Evolutionary conservation across 2,113 vertebrate species (phyloP).

Genomic region (Siniperca knerii): DNA sequence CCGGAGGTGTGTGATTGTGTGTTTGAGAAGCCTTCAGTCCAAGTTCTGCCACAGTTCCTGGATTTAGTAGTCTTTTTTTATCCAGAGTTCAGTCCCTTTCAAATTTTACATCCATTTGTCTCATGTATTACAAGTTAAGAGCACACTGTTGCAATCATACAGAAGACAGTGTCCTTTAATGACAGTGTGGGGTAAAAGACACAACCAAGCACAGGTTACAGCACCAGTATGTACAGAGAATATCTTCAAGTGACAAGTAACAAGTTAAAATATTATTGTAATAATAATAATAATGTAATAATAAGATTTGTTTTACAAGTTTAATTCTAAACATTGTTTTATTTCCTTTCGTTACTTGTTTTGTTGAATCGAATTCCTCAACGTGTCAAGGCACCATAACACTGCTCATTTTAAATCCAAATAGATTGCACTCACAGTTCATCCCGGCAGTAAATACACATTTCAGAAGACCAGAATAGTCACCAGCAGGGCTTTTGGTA

Average conservation of each 20-base stretch:
- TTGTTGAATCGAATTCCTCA: not conserved
- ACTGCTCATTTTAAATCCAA: not conserved
- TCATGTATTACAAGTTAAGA: not conserved
- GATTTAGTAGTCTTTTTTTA: not conserved
- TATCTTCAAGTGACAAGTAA: too few species aligned
- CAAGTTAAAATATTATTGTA: not conserved
- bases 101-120: not conserved
- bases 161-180: not conserved
- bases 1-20: constrained; percentile 82
- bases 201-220: not conserved
- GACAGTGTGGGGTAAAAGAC: not conserved
- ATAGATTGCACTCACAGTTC: not conserved
- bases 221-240: not conserved
- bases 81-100: not conserved
- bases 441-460: fast-evolving
- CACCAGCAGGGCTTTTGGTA: not conserved
- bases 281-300: too few species aligned
- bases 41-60: not conserved
- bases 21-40: not conserved
- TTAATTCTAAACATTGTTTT: constrained; percentile 1
- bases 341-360: not conserved
- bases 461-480: not conserved
- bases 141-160: not conserved
- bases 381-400: not conserved
- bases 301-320: too few species aligned